Evolutionary conservation across 1,140 invertebrate species (phyloP), one percentile per base, ranked within the genome.

Genomic region (Battus philenor): DNA sequence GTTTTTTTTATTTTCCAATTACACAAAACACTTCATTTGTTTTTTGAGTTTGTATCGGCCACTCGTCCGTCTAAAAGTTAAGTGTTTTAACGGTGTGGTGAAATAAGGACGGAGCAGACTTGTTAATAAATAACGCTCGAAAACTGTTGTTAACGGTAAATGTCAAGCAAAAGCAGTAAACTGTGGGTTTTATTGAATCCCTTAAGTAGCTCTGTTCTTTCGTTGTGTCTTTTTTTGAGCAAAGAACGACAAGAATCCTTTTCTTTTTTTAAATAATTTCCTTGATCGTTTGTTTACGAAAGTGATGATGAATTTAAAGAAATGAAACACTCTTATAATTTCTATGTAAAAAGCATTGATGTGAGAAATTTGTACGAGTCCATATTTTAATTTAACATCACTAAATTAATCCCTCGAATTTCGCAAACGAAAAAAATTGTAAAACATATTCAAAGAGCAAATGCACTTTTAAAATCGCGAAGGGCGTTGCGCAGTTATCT

Each of bases 401-500:
- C n/a, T n/a, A n/a, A n/a, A n/a, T n/a, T n/a, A n/a, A n/a, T n/a
- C n/a, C n/a, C n/a, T n/a, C n/a, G n/a, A n/a, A n/a, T n/a, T n/a
- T n/a, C n/a, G n/a, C n/a, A n/a, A n/a, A n/a, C n/a, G n/a, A n/a
- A n/a, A n/a, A n/a, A n/a, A n/a, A n/a, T n/a, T n/a, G n/a, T n/a
- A n/a, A n/a, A n/a, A n/a, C n/a, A n/a, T n/a, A n/a, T n/a, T n/a
- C n/a, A n/a, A n/a, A n/a, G n/a, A n/a, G n/a, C n/a, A 52, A 65
- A 60, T 50, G 50, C 49, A 33, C 54, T 48, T 34, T 9, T 44
- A 53, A 22, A 51, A 43, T 57, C 26, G 44, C 24, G 22, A 49
- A 22, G 70, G 73, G 74, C 62, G 77, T 72, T 70, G 61, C 67
- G 50, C 50, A 49, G 47, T 66, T 78, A 78, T 80, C 74, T 80